Evolutionary conservation across 2,888 invertebrate genomes (phyloP).

Genomic region (Nemotelus nigrinus): DNA sequence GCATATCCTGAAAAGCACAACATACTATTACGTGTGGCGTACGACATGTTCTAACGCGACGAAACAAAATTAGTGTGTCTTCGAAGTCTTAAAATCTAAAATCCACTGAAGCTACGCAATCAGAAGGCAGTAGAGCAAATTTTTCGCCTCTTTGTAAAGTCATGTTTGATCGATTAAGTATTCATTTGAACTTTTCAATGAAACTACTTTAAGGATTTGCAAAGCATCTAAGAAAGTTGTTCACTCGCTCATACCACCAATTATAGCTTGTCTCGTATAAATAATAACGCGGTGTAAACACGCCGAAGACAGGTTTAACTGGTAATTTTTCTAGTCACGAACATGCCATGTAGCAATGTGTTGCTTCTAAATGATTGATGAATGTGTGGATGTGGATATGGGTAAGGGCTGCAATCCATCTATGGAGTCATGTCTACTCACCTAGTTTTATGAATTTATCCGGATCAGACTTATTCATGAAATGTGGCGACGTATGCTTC

Average conservation of each 20-base stretch:
- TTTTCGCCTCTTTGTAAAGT: too few species aligned
- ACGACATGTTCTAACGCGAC: constrained; percentile 49
- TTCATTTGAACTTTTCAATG: constrained; percentile 8
- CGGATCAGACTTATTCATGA: constrained; percentile 59
- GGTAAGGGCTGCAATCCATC: too few species aligned
- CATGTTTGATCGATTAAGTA: constrained; percentile 45
- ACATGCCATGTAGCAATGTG: not conserved
- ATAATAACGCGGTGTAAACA: constrained; percentile 20
- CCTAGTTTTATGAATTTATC: constrained; percentile 61
- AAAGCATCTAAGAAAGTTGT: not conserved
- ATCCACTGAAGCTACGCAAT: too few species aligned
- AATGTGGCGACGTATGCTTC: constrained; percentile 61
- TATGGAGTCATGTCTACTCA: constrained; percentile 46
- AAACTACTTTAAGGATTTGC: not conserved
- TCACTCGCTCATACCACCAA: not conserved
- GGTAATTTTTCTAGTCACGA: constrained; percentile 10
- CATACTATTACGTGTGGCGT: constrained; percentile 49
- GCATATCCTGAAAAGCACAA: constrained; percentile 56
- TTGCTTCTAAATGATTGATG: not conserved
- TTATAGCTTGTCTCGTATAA: not conserved
- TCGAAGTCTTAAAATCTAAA: not conserved
- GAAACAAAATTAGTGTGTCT: not conserved
- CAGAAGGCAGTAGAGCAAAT: too few species aligned
- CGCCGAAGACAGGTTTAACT: not conserved
- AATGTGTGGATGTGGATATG: not conserved